These are phyloP conservation scores for Bubo bubo DNA, from an alignment of 2,113 vertebrate species.

Conservation along the genomic window DNA sequence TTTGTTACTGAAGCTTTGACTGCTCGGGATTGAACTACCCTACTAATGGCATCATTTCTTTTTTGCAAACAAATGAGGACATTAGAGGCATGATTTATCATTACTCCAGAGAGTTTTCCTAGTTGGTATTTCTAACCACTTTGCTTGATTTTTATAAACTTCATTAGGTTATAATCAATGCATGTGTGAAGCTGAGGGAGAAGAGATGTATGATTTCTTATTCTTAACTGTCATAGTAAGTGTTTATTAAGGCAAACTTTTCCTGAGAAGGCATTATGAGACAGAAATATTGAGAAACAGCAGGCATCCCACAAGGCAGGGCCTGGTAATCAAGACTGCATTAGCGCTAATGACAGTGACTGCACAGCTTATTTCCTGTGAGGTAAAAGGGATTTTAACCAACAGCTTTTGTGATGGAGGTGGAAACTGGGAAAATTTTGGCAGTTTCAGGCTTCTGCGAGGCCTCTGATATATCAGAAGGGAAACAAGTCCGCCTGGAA, in stretches of 20 bases:
- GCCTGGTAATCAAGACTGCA: background rate
- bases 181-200: background rate
- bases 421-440: background rate
- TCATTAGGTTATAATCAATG: background rate
- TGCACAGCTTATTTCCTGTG: background rate
- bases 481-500: background rate
- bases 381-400: background rate
- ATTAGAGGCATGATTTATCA: background rate
- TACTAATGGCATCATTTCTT: background rate
- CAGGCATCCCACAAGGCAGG: background rate
- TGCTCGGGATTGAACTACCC: background rate
- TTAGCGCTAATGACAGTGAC: background rate
- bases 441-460: background rate
- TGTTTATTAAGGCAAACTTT: background rate
- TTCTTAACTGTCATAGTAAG: background rate
- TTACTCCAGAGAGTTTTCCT: background rate
- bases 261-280: background rate
- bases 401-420: background rate
- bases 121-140: background rate
- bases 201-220: background rate
- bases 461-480: rapidly evolving
- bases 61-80: background rate
- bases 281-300: background rate
- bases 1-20: background rate
- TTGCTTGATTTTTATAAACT: background rate